Base-by-base conservation (phyloP, 1,140 invertebrate genomes). In the Polypedilum vanderplanki region DNA sequence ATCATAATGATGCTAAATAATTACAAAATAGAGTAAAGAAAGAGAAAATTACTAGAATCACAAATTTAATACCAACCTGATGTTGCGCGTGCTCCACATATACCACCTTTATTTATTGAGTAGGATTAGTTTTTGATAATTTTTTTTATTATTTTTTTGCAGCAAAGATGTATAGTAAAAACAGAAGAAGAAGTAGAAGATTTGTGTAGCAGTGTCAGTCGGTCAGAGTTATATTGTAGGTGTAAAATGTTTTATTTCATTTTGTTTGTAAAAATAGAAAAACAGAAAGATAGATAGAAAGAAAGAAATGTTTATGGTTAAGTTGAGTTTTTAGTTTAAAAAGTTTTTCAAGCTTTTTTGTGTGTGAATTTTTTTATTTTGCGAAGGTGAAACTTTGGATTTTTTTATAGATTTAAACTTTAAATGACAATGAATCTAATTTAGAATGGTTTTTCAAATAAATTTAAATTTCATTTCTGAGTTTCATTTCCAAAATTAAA, bases 41-140 rank as follows among this genome's bases (percentile, higher is more conserved):
- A 18, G 46, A 57, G n/a, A 17, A 18, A 18, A 20, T 70, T 20
- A 70, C 17, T 70, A 22, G 7, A 70, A 20, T 18, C 18, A 20
- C 7, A 70, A 70, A 8, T 70, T 57, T 70, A 18, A 22, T 70
- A 70, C 17, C 8, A 70, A 70, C 65, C 65, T 70, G 17, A 18
- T 70, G 65, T 18, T 70, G 17, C 65, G 65, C 65, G 20, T 70
- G 65, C 17, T 70, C 65, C 65, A 70, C 65, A 70, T 20, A 18
- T 18, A 70, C 20, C 15, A 22, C 20, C 65, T 70, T 70, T 70
- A 17, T 70, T 8, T 20, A 70, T 70, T 70, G 65, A 70, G 65
- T 70, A 10, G 17, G 20, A 17, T 15, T 57, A 15, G n/a, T 70
- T 70, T 20, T 70, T 70, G 8, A 22, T 70, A 70, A 70, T 70